phyloP scores from a whole-genome alignment of 1,140 invertebrate genomes.

The Conus ventricosus region DNA sequence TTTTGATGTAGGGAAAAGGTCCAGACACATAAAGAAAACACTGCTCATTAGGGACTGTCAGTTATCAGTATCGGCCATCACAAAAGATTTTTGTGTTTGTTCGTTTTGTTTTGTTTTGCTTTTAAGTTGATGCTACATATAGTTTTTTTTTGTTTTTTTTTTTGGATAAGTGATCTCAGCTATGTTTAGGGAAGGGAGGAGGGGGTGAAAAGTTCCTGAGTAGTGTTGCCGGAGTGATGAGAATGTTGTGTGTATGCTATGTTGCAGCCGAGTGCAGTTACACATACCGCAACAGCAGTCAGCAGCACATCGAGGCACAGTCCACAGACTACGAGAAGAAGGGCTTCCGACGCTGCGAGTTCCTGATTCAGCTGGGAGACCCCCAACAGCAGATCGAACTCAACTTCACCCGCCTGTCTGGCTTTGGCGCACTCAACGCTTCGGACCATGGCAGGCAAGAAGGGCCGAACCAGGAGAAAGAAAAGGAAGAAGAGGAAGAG shows the following conservation, averaged over 20 bases:
- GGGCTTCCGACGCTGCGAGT: constrained; percentile 60
- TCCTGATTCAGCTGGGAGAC: constrained; percentile 52
- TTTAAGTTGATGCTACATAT: no score
- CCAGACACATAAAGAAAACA: no score
- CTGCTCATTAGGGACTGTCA: no score
- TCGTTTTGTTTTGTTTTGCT: no score
- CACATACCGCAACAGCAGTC: constrained; percentile 59
- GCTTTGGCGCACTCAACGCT: constrained; percentile 47
- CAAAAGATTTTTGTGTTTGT: no score
- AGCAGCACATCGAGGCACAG: constrained; percentile 53
- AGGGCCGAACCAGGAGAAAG: not conserved
- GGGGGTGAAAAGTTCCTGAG: no score
- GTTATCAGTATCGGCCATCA: no score
- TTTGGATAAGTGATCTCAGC: no score
- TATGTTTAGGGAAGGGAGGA: no score
- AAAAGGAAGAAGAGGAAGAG: not conserved
- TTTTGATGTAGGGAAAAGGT: no score
- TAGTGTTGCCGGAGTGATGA: no score
- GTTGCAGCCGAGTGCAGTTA: constrained; percentile 64
- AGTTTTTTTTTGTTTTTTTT: no score
- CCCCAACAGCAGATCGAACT: constrained; percentile 55
- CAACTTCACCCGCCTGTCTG: constrained; percentile 61
- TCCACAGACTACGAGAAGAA: constrained; percentile 56
- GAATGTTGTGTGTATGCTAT: not conserved
- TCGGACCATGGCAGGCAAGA: not conserved